Conservation (phyloP, 1,140 invertebrate genomes). For the Temnothorax longispinosus region DNA sequence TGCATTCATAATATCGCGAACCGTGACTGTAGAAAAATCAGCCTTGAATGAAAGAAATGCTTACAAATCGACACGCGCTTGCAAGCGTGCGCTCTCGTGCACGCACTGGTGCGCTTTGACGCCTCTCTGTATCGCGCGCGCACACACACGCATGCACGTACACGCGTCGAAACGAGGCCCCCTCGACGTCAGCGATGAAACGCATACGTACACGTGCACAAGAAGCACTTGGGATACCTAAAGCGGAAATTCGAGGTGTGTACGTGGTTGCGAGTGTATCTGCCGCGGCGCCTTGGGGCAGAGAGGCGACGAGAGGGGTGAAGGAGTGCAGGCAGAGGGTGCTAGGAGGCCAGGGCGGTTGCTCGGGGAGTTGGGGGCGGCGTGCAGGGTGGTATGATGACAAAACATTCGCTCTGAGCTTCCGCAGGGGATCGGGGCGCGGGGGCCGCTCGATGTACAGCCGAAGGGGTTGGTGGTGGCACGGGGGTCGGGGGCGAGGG, state of each 20-base stretch:
- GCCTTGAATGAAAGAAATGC: slow-evolving; percentile 13
- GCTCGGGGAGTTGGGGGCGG: slow-evolving; percentile 65
- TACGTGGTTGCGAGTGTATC: slow-evolving; percentile 81
- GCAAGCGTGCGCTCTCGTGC: neutral
- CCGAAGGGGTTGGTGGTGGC: slow-evolving; percentile 30
- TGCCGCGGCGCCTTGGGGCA: slow-evolving; percentile 74
- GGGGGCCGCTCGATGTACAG: slow-evolving; percentile 58
- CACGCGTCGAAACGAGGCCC: slow-evolving; percentile 22
- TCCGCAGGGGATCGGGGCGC: slow-evolving; percentile 72
- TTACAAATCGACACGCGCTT: slow-evolving; percentile 17
- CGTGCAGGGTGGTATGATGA: slow-evolving; percentile 78
- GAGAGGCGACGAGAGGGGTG: slow-evolving; percentile 17
- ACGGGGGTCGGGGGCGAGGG: neutral
- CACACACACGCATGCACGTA: neutral
- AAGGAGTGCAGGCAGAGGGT: slow-evolving; percentile 28
- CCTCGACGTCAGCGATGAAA: slow-evolving; percentile 31
- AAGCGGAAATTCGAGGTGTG: slow-evolving; percentile 82
- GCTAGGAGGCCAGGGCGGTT: slow-evolving; percentile 50
- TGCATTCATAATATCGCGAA: neutral
- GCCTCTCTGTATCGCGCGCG: slow-evolving; percentile 17
- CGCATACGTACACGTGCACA: slow-evolving; percentile 56
- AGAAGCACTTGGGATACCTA: slow-evolving; percentile 76
- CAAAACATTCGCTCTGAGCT: slow-evolving; percentile 82
- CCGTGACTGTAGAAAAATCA: neutral
- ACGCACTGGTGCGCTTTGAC: slow-evolving; percentile 36